phyloP scores from a whole-genome alignment of 1,140 invertebrate species.

The Oedothorax gibbosus region DNA sequence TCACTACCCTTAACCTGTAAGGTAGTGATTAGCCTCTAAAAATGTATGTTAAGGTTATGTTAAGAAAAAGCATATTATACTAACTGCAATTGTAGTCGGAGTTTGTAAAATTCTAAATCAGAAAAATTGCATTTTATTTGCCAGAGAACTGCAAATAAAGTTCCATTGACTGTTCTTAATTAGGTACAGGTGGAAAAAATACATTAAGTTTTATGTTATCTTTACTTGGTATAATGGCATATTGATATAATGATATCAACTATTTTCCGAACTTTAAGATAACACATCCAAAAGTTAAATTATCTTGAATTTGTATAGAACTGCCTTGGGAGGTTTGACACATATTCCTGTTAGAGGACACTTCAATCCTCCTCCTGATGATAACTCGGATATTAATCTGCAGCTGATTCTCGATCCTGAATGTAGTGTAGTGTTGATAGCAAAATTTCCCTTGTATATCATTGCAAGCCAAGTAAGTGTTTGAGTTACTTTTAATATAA shows the following conservation, averaged over 20 bases:
- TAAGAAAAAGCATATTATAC: no score
- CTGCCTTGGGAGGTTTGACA: constrained; percentile 32
- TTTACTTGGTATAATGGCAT: not conserved
- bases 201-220: not conserved
- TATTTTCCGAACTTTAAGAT: not conserved
- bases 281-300: not conserved
- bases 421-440: constrained; percentile 35
- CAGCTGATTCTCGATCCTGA: constrained; percentile 43
- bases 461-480: constrained; percentile 37
- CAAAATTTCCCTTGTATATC: constrained; percentile 38
- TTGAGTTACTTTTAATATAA: not conserved
- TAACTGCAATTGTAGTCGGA: no score
- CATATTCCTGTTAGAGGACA: constrained; percentile 13
- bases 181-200: not conserved
- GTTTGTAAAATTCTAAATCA: no score
- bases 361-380: not conserved
- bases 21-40: no score
- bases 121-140: no score
- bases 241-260: no score
- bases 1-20: no score
- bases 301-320: constrained; percentile 19
- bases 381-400: constrained; percentile 11
- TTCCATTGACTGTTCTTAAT: no score
- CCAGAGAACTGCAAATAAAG: no score
- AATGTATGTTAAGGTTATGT: no score